Evolutionary conservation across 2,113 vertebrate species (phyloP), one percentile per base, ranked within the genome.

Genomic region (Eonycteris spelaea): DNA sequence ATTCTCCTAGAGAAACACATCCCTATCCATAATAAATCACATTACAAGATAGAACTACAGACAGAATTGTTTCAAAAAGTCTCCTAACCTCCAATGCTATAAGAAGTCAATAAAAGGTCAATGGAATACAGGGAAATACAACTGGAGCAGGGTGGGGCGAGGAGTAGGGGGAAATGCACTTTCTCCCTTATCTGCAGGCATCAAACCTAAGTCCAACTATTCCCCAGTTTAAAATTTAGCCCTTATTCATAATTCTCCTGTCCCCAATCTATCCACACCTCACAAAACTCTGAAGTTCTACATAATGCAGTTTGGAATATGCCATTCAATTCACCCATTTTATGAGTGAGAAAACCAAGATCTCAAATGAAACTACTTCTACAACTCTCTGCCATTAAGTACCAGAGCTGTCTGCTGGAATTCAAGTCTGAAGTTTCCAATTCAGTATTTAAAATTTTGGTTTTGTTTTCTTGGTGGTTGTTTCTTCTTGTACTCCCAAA

Each of bases 1-100:
- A 97, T 57, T 82, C 51, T 51, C 16, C 65, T 77, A 16, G 38
- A 94, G 43, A 96, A 96, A 94, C 15, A 79, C 28, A 74, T 63
- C 40, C 18, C 2, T 80, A 51, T 57, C 43, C 43, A 90, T 30
- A 82, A 53, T 55, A 67, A 95, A 94, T 85, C 89, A 84, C 33
- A 65, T 4, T n/a, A 4, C 13, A 79, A 90, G 38, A 30, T 1
- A 92, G 38, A 91, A 86, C 82, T 85, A 94, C 3, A 38, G 43
- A 88, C 1, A 78, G 14, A 84, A 63, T 19, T 86, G 14, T 84
- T 94, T 75, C 14, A 26, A 80, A 73, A 92, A 83, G 33, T 75
- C 7, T 75, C 6, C 70, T 48, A 74, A 68, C 53, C 51, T 78
- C 21, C 67, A 87, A 43, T 38, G 78, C 28, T 57, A 21, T 18